Conservation (phyloP, 2,797 vertebrate genomes). For the Gymnoscopelus braueri region DNA sequence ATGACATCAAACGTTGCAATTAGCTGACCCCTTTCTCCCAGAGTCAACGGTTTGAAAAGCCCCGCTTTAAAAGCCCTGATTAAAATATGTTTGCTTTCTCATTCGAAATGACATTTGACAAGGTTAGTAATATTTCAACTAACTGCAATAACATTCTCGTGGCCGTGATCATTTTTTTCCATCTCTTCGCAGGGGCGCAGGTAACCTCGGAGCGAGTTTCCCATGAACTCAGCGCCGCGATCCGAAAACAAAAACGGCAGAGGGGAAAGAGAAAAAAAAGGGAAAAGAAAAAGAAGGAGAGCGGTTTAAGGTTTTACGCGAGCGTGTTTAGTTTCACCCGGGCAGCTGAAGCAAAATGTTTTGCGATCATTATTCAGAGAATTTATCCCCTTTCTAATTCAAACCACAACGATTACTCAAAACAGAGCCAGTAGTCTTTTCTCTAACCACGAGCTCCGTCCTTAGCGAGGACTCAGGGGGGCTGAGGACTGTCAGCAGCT, state of each 20-base stretch:
- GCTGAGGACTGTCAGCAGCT: constrained; percentile 73
- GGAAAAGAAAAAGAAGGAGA: constrained; percentile 20
- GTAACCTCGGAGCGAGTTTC: constrained; percentile 78
- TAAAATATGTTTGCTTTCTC: constrained; percentile 79
- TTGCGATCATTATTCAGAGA: constrained; percentile 77
- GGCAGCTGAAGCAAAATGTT: constrained; percentile 75
- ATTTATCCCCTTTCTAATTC: constrained; percentile 75
- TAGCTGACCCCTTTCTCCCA: constrained; percentile 75
- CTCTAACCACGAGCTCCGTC: constrained; percentile 53
- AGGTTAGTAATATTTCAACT: constrained; percentile 83
- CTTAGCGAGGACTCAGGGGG: constrained; percentile 54
- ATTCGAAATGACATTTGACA: constrained; percentile 81
- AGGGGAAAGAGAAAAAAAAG: constrained; percentile 4
- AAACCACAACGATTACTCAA: constrained; percentile 73
- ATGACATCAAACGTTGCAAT: constrained; percentile 81
- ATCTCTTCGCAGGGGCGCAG: constrained; percentile 72
- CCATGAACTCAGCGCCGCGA: constrained; percentile 77
- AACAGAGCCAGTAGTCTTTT: constrained; percentile 66
- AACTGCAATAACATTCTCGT: constrained; percentile 82
- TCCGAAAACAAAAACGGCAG: constrained; percentile 70
- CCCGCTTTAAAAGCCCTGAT: constrained; percentile 73
- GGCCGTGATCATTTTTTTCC: constrained; percentile 72
- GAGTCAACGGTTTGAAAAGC: constrained; percentile 71
- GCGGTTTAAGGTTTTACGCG: constrained; percentile 70
- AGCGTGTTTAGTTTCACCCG: constrained; percentile 77